Evolutionary conservation across 1,140 invertebrate species (phyloP).

Genomic region (Uloborus diversus): DNA sequence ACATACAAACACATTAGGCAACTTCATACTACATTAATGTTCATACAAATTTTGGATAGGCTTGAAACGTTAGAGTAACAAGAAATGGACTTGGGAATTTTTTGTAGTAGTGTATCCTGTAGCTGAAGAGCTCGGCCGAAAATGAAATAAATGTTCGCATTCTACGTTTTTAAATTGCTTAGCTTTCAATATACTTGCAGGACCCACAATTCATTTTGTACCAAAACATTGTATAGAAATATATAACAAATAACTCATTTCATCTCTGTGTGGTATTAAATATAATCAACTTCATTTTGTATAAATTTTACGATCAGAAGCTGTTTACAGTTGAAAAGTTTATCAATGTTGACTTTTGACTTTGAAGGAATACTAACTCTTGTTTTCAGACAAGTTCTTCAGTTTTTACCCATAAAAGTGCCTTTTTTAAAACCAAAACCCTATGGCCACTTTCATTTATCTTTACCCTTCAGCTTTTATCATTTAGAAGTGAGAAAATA

Average conservation of each 20-base stretch:
- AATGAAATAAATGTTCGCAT: conserved; percentile 16
- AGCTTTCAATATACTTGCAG: background rate
- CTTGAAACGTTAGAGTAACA: background rate
- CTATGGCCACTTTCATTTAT: too few species aligned
- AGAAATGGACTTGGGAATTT: conserved; percentile 17
- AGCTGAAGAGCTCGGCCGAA: conserved; percentile 47
- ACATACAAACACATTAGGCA: too few species aligned
- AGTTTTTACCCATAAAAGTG: conserved; percentile 45
- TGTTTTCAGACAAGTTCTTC: conserved; percentile 53
- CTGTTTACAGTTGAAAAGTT: background rate
- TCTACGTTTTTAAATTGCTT: background rate
- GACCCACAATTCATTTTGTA: too few species aligned
- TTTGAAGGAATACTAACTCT: background rate
- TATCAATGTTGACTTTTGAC: background rate
- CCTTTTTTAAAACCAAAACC: conserved; percentile 44
- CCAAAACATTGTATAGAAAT: too few species aligned
- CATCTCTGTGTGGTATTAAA: too few species aligned
- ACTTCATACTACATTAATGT: too few species aligned
- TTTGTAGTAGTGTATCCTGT: background rate
- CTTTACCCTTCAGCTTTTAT: too few species aligned
- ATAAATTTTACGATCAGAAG: background rate
- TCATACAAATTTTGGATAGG: too few species aligned
- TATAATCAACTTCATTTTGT: too few species aligned
- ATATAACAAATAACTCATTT: too few species aligned
- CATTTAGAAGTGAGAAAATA: background rate